Conservation (phyloP, 2,888 invertebrate genomes). For the Steinernema hermaphroditum region DNA sequence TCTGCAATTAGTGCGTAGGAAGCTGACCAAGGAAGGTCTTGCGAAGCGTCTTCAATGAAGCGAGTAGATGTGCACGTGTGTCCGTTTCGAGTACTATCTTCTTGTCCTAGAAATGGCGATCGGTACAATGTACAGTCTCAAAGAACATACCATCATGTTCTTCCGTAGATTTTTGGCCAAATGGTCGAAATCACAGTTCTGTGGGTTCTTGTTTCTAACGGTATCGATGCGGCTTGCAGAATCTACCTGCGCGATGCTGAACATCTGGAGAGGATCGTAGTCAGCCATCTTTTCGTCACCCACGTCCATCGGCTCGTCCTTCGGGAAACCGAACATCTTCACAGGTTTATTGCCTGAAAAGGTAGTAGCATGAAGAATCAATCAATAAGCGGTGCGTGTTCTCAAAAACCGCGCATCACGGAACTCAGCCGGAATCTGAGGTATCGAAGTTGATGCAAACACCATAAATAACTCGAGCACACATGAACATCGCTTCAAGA, state of each 20-base stretch:
- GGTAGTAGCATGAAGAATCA: too few relatives aligned
- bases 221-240: not conserved
- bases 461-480: too few relatives aligned
- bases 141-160: constrained; percentile 10
- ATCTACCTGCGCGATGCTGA: not conserved
- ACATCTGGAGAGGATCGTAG: not conserved
- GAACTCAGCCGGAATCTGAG: too few relatives aligned
- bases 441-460: too few relatives aligned
- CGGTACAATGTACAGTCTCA: not conserved
- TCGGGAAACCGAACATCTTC: not conserved
- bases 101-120: not conserved
- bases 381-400: too few relatives aligned
- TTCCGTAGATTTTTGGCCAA: not conserved
- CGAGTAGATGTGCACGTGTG: not conserved
- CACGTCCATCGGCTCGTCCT: not conserved
- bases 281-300: not conserved
- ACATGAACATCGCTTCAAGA: too few relatives aligned
- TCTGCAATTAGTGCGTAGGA: not conserved
- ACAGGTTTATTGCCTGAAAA: constrained; percentile 23
- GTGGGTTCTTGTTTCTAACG: not conserved
- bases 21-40: not conserved
- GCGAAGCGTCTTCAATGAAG: not conserved
- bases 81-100: constrained; percentile 15
- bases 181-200: not conserved
- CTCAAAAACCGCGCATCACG: too few relatives aligned